A percentile compares a stretch with the other conserved stretches of the same genome.
These are phyloP conservation scores for Thunnus thynnus DNA, from an alignment of 2,113 vertebrate species.

Conservation along the genomic window DNA sequence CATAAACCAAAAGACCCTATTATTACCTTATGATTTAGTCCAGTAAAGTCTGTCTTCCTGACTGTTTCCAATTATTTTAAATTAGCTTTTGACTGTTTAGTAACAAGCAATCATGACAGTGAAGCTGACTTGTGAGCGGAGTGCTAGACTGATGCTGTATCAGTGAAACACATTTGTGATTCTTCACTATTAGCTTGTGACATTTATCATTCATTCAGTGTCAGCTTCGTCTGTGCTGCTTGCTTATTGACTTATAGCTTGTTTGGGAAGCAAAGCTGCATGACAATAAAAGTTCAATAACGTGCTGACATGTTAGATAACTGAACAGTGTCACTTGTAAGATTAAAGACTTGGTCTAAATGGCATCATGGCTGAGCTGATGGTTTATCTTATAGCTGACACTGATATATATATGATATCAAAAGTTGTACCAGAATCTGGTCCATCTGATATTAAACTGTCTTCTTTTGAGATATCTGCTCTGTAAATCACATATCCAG, in stretches of 20 bases:
- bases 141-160: neutral
- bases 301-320: neutral
- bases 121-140: neutral
- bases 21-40: no score
- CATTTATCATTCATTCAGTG: slow-evolving; percentile 23
- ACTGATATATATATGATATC: neutral
- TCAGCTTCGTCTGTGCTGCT: neutral
- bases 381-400: neutral
- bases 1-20: no score
- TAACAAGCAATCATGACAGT: neutral
- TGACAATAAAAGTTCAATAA: slow-evolving; percentile 17
- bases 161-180: neutral
- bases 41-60: no score
- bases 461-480: no score
- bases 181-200: slow-evolving; percentile 5
- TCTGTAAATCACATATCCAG: no score
- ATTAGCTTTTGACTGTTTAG: no score
- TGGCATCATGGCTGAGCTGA: neutral
- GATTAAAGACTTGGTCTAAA: neutral
- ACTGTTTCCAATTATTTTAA: no score
- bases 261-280: slow-evolving; percentile 28
- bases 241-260: slow-evolving; percentile 28
- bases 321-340: neutral
- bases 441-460: no score
- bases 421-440: no score